A percentile compares a stretch with the other conserved stretches of the same genome.
These are phyloP conservation scores for Pangasianodon hypophthalmus DNA, from an alignment of 2,113 vertebrate genomes.

Conservation along the genomic window DNA sequence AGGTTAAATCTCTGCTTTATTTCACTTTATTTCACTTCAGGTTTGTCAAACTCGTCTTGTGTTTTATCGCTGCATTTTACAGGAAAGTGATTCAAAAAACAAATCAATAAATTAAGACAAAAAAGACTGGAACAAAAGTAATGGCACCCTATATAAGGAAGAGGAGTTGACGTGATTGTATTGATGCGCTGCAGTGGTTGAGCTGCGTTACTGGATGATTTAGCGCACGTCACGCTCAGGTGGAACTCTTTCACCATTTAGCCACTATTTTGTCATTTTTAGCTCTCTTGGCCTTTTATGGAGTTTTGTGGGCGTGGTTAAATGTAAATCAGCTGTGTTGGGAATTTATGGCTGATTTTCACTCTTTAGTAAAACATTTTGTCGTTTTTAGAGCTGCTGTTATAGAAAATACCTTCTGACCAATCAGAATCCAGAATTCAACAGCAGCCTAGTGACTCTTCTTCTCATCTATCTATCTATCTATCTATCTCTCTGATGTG, in stretches of 20 bases:
- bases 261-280: neutral
- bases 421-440: neutral
- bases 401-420: neutral
- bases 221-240: neutral
- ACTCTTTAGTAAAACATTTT: neutral
- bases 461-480: neutral
- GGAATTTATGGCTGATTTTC: neutral
- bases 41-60: neutral
- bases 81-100: neutral
- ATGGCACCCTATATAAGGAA: neutral
- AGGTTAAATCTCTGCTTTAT: neutral
- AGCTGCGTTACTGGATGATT: neutral
- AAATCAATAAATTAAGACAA: neutral
- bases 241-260: neutral
- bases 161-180: neutral
- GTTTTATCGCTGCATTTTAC: neutral
- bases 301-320: neutral
- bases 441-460: neutral
- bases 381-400: neutral
- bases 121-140: neutral
- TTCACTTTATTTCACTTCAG: neutral
- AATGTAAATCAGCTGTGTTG: neutral
- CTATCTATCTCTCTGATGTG: neutral
- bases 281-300: neutral
- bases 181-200: neutral